phyloP scores from a whole-genome alignment of 35 echinoderm and acorn worm species.

The Nesometra sesokonis region DNA sequence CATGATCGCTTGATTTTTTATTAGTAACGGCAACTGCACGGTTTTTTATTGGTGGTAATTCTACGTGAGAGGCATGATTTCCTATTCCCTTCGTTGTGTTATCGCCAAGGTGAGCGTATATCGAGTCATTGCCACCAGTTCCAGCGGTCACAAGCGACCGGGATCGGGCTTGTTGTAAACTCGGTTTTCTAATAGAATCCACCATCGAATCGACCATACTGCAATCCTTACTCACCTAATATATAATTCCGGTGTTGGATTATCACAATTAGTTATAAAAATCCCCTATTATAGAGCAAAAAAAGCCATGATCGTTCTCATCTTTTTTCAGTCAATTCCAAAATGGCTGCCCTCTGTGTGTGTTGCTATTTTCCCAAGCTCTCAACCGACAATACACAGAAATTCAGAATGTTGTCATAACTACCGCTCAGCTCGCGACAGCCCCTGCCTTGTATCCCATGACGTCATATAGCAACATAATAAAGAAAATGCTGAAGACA shows the following conservation, averaged over 20 bases:
- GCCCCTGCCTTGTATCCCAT: background rate
- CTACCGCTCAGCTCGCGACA: background rate
- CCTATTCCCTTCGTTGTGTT: constrained; percentile 29
- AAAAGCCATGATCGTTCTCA: background rate
- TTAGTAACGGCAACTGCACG: constrained; percentile 65
- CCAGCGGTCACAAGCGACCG: constrained; percentile 65
- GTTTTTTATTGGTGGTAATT: constrained; percentile 93
- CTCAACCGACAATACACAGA: background rate
- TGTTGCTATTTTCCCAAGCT: background rate
- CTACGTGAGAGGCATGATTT: constrained; percentile 84
- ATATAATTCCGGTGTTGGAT: background rate
- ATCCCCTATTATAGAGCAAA: background rate
- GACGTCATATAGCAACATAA: background rate
- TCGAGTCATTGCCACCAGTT: constrained; percentile 16
- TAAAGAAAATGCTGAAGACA: background rate
- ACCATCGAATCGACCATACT: constrained; percentile 79
- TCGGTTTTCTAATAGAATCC: constrained; percentile 95
- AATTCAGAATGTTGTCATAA: background rate
- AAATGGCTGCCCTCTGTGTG: background rate
- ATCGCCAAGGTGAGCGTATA: constrained; percentile 48
- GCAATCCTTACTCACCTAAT: constrained; percentile 12
- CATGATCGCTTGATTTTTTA: constrained; percentile 72
- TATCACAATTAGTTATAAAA: background rate
- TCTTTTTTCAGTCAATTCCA: background rate
- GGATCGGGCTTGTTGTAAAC: constrained; percentile 88